Evolutionary conservation across 1,140 invertebrate genomes (phyloP), one percentile per base, ranked within the genome.

Genomic region (Drosophila baimaii): DNA sequence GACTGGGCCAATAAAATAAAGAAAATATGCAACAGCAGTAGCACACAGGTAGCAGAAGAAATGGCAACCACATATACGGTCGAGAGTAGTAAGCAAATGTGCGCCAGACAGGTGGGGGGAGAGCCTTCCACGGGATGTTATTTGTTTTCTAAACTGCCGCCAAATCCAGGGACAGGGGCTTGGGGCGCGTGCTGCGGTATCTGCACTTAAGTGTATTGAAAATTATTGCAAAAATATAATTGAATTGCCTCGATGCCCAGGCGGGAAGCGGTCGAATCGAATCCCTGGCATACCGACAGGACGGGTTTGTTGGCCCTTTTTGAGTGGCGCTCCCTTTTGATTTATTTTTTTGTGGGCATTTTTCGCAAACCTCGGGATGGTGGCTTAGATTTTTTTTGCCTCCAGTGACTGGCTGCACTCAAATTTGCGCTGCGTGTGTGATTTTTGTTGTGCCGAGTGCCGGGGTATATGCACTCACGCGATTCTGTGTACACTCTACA

Each of bases 201-300:
- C 77, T 90, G 86, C 86, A 90, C 86, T 90, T 90, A 83, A 90
- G 86, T 88, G 86, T 90, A 90, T 90, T 90, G 82, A 79, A 90
- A 90, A 90, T 90, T 90, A 90, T 90, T 90, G 88, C 86, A 90
- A 88, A 90, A 83, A 86, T 81, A 88, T 90, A 83, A 83, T 83
- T 86, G 79, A 90, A 88, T 86, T 86, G 88, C 88, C 83, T 81
- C 62, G 70, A 64, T 69, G 55, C 63, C 57, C 66, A 68, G 37
- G 39, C 33, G 54, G 72, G 72, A 76, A 64, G 10, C 49, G 29
- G 17, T 52, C 19, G 49, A 52, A 21, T 33, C 13, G 29, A 52
- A 35, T 35, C 51, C 49, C 51, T 35, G 51, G 7, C 31, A 35
- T 49, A 76, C 31, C 12, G 21, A 46, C 55, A 47, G 25, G 49